Evolutionary conservation across 2,797 vertebrate species (phyloP).

Genomic region (Graptemys geographica): DNA sequence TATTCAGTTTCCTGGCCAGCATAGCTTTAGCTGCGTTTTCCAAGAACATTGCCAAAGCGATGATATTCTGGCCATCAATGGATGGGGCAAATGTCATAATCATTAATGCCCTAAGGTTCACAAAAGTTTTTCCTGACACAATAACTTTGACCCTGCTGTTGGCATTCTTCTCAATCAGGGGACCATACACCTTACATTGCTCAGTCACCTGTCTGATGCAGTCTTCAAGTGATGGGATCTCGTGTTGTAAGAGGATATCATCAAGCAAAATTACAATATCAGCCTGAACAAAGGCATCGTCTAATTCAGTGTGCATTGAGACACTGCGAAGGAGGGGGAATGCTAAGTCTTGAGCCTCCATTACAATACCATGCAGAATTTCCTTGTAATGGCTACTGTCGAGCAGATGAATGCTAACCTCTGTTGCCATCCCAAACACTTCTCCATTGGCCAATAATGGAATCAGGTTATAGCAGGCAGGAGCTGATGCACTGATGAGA

Average conservation of each 20-base stretch:
- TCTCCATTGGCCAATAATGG: constrained; percentile 85
- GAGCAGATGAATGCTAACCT: constrained; percentile 89
- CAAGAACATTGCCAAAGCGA: constrained; percentile 84
- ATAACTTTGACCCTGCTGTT: constrained; percentile 84
- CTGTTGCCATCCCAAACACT: constrained; percentile 80
- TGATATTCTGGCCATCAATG: constrained; percentile 80
- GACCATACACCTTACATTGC: constrained; percentile 84
- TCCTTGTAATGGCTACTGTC: constrained; percentile 75
- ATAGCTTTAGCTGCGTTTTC: constrained; percentile 86
- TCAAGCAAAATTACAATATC: constrained; percentile 89
- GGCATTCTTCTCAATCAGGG: constrained; percentile 85
- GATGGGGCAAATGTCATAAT: constrained; percentile 79
- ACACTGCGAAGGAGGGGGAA: constrained; percentile 82
- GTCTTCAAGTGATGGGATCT: constrained; percentile 58
- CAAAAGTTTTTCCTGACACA: constrained; percentile 85
- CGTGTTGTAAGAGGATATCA: constrained; percentile 67
- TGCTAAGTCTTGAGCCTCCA: constrained; percentile 85
- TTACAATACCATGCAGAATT: constrained; percentile 73
- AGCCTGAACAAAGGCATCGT: constrained; percentile 86
- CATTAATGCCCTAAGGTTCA: constrained; percentile 87
- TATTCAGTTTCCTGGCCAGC: constrained; percentile 85
- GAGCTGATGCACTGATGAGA: constrained; percentile 84
- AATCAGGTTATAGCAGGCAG: constrained; percentile 84
- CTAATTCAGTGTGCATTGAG: constrained; percentile 79
- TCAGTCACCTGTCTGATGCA: constrained; percentile 70